phyloP scores from a whole-genome alignment of 2,113 vertebrate genomes.

The Scytalopus superciliaris region DNA sequence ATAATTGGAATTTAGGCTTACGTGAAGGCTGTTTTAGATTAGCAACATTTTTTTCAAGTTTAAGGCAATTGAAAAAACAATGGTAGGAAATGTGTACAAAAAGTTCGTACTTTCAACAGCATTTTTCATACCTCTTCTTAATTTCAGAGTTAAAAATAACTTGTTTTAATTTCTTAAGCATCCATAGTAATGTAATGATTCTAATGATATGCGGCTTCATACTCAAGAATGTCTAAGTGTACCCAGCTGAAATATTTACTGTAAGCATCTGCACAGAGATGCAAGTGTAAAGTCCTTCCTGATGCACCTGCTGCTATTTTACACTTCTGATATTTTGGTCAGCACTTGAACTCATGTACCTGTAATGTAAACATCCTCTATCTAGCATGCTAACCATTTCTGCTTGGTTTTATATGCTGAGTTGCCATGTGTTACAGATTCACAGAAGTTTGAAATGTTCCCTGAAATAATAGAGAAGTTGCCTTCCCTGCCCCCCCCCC shows the following conservation, averaged over 20 bases:
- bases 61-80: background rate
- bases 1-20: background rate
- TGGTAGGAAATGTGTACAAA: background rate
- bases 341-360: background rate
- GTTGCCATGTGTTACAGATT: background rate
- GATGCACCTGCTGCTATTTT: background rate
- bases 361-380: background rate
- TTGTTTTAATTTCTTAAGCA: background rate
- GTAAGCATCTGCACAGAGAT: background rate
- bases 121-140: background rate
- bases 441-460: background rate
- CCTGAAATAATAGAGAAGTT: background rate
- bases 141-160: background rate
- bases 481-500: background rate
- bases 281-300: background rate
- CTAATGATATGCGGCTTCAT: background rate
- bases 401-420: background rate
- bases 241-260: background rate
- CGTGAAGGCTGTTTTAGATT: background rate
- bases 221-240: background rate
- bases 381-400: background rate
- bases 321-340: background rate
- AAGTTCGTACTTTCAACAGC: background rate
- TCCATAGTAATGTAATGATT: background rate
- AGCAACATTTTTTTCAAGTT: background rate